A percentile compares a stretch with the other conserved stretches of the same genome.
phyloP scores from a whole-genome alignment of 1,140 invertebrate species.

The Drosophila parvula region DNA sequence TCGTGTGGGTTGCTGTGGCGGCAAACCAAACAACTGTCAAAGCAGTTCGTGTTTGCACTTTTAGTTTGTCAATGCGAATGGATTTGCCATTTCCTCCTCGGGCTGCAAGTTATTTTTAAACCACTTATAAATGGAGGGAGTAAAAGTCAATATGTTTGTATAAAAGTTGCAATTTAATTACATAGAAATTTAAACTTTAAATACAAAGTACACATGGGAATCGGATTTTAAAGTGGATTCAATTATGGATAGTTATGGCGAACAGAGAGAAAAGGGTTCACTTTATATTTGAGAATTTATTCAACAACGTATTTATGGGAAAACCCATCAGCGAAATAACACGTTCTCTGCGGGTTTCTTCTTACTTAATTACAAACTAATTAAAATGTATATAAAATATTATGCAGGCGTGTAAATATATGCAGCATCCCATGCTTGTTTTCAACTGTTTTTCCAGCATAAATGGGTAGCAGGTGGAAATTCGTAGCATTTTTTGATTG shows the following conservation, averaged over 20 bases:
- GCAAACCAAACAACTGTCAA: conserved; percentile 60
- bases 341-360: not conserved
- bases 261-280: not conserved
- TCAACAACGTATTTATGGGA: not conserved
- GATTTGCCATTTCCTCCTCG: conserved; percentile 29
- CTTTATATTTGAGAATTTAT: not conserved
- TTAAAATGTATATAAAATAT: conserved; percentile 45
- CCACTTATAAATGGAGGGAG: conserved; percentile 13
- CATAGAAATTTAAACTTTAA: not conserved
- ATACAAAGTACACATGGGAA: not conserved
- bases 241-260: too few species aligned
- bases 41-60: conserved; percentile 53
- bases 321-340: conserved; percentile 1
- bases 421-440: not conserved
- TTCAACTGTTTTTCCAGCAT: conserved; percentile 22
- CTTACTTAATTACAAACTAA: conserved; percentile 41
- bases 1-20: conserved; percentile 38
- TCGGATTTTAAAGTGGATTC: not conserved
- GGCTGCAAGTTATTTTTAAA: conserved; percentile 29
- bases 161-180: conserved; percentile 24
- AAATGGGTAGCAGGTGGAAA: conserved; percentile 30
- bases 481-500: conserved; percentile 35
- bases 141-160: conserved; percentile 6
- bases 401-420: conserved; percentile 16
- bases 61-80: conserved; percentile 54